Evolutionary conservation across 2,888 invertebrate species (phyloP), one percentile per base, ranked within the genome.

Genomic region (Erebia epiphron): DNA sequence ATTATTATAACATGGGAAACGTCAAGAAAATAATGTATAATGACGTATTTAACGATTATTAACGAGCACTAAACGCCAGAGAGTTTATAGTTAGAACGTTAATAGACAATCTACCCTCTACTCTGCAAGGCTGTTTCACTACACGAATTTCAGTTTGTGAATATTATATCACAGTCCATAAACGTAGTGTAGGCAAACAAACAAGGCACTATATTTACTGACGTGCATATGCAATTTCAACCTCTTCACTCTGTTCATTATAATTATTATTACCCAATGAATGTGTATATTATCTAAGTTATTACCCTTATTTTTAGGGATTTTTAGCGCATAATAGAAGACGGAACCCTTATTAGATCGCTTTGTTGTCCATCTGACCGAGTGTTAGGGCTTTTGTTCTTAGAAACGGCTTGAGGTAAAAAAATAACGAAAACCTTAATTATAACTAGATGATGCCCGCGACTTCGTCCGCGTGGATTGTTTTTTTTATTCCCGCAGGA

Each of bases 131-230:
- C 63, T 50, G n/a, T 26, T 63, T 21, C 50, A 63, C 9, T 63
- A 50, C 26, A 35, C 50, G 14, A 62, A 26, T 26, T 49, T 63
- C n/a, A 50, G 49, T 35, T 62, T 62, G 63, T 63, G 63, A 63
- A 63, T 26, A 63, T 63, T 63, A 50, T 50, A 63, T 14, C 63
- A 49, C n/a, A 63, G 35, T 52, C 50, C 49, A 63, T 63, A 13
- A 43, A 4, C 61, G 18, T 18, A 43, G 11, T 46, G 43, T 0
- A 43, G 43, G 18, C 16, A 41, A 60, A 16, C 16, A 41, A 60
- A 60, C 43, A 16, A 16, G 16, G 11, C 60, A 5, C 43, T 11
- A 18, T 60, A 18, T 41, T 58, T 26, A 18, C 54, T 18, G 11
- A 54, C 54, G 18, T 16, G 52, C 52, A 7, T 54, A 18, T 18